A percentile compares a stretch with the other conserved stretches of the same genome.
phyloP scores from a whole-genome alignment of 2,888 invertebrate genomes.

The Platerodrilus igneus region DNA sequence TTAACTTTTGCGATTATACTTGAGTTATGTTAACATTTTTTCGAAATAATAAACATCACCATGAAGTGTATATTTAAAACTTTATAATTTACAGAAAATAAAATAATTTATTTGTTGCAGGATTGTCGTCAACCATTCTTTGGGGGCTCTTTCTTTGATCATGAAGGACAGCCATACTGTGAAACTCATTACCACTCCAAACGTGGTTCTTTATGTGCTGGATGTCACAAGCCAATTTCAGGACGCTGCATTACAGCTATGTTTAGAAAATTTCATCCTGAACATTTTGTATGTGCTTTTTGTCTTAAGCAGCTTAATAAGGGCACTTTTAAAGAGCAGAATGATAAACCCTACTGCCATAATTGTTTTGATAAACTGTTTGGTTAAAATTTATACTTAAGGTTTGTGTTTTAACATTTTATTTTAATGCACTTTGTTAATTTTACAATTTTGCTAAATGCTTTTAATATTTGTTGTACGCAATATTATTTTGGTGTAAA shows the following conservation, averaged over 20 bases:
- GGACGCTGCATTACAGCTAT: constrained; percentile 98
- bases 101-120: constrained; percentile 66
- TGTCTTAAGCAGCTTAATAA: constrained; percentile 97
- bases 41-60: no score
- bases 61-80: no score
- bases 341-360: constrained; percentile 98
- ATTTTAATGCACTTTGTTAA: no score
- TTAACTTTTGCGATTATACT: no score
- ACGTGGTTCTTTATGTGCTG: constrained; percentile 94
- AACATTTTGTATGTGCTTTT: constrained; percentile 99
- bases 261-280: constrained; percentile 98
- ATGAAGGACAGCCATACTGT: constrained; percentile 96
- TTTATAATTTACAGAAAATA: constrained; percentile 17
- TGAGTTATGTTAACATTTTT: no score
- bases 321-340: constrained; percentile 99
- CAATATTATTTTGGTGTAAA: no score
- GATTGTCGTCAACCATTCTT: constrained; percentile 96
- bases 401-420: no score
- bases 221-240: constrained; percentile 95
- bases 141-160: constrained; percentile 97
- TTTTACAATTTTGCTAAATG: no score
- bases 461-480: no score
- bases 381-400: constrained; percentile 59
- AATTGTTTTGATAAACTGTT: constrained; percentile 96
- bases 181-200: constrained; percentile 99